Base-by-base conservation (phyloP, 2,113 vertebrate genomes). In the Lucifuga dentata region DNA sequence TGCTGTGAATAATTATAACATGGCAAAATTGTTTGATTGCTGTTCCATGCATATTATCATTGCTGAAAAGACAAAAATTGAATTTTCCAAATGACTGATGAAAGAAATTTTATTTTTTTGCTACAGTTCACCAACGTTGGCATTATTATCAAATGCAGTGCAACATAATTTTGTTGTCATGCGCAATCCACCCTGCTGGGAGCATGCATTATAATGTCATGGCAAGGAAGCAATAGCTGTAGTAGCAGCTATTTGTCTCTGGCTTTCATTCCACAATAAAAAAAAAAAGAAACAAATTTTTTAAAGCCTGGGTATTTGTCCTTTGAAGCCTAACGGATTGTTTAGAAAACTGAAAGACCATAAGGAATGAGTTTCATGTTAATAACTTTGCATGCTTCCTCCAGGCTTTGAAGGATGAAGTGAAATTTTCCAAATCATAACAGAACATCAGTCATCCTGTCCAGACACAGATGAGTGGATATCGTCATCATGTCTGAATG, bases 371-470 rank as follows among this genome's bases (percentile, higher is more conserved):
- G 26, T 80, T 74, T 7, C 36, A 26, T 60, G 23, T 40, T 65
- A 55, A 76, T 58, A 64, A 46, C 55, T 40, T 78, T 62, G 72
- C 66, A 52, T 75, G 62, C 19, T 62, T 82, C 39, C 21, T 41
- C 20, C 0, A 2, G 40, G 48, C 48, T 73, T 71, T 48, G 59
- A 53, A 35, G 35, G 48, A 49, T 24, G 36, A 7, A 69, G 73
- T 59, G 50, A 24, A 39, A 44, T 63, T 67, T 64, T 24, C 36
- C 52, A 75, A 73, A 79, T 83, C 26, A 36, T 53, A 73, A 81
- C 61, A 75, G 71, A 76, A 7, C 72, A 83, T 84, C 65, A 63
- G 55, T 89, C 80, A 81, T 65, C 15, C 41, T 72, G 75, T 65
- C 56, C 49, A 26, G 32, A 51, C 20, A 3, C 36, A 59, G 60